These are phyloP conservation scores for Linnaemya vulpina DNA, from an alignment of 2,888 invertebrate species.

Conservation along the genomic window DNA sequence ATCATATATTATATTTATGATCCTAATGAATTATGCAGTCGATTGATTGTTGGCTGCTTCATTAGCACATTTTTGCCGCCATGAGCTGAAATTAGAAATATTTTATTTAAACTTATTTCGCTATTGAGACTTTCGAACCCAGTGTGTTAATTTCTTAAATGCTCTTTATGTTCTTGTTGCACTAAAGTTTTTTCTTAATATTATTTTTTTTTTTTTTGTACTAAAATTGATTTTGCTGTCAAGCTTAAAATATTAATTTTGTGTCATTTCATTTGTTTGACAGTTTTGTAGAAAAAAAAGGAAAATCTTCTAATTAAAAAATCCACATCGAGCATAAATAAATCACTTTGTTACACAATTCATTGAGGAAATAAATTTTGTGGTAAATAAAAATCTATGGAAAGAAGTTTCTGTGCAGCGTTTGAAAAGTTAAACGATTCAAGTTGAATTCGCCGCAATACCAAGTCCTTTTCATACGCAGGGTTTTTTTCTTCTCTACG, in stretches of 20 bases:
- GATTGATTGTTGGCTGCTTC: neutral
- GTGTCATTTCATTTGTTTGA: slow-evolving; percentile 17
- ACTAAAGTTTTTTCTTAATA: slow-evolving; percentile 3
- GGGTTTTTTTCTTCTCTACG: neutral
- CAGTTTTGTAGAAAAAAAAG: neutral
- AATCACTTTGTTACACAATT: slow-evolving; percentile 11
- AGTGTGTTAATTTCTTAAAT: slow-evolving; percentile 6
- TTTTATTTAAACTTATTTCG: neutral
- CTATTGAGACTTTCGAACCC: slow-evolving; percentile 3
- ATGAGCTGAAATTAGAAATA: neutral
- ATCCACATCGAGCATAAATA: neutral
- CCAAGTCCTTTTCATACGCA: slow-evolving; percentile 37
- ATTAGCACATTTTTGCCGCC: neutral
- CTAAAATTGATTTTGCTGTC: slow-evolving; percentile 48
- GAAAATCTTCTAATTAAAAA: slow-evolving; percentile 10
- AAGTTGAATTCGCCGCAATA: slow-evolving; percentile 67
- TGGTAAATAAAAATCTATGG: neutral
- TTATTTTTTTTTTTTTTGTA: neutral
- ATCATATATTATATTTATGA: neutral
- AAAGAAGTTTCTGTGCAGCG: neutral
- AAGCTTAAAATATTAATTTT: slow-evolving; percentile 10
- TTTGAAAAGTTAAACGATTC: slow-evolving; percentile 57
- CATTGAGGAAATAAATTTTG: slow-evolving; percentile 6
- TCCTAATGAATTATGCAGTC: neutral
- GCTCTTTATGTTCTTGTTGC: too few relatives aligned